These are phyloP conservation scores for Astreopora myriophthalma DNA, from an alignment of 64 coral and sea anemone genomes.

Conservation along the genomic window DNA sequence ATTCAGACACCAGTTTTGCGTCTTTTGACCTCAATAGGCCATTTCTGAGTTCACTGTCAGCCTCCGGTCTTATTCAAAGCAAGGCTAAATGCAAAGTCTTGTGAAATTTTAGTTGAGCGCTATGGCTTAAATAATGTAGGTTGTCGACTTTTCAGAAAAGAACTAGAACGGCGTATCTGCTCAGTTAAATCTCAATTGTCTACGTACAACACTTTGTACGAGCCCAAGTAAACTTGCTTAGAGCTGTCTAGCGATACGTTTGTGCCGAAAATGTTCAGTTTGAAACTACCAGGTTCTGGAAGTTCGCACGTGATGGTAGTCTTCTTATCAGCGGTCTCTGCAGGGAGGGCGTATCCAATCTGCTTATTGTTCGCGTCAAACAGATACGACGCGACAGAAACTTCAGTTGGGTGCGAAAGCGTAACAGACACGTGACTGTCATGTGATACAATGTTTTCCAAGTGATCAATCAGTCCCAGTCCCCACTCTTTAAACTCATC, in stretches of 20 bases:
- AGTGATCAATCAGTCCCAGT: conserved; percentile 67
- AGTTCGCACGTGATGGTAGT: conserved; percentile 61
- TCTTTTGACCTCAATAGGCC: too few relatives aligned
- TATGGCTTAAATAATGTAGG: too few relatives aligned
- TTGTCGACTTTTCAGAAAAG: too few relatives aligned
- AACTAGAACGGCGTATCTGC: too few relatives aligned
- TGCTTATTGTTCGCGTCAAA: conserved; percentile 46
- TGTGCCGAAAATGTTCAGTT: conserved; percentile 67
- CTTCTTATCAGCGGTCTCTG: conserved; percentile 18
- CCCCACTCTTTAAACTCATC: conserved; percentile 72
- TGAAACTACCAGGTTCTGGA: conserved; percentile 66
- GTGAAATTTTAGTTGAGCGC: too few relatives aligned
- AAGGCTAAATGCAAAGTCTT: too few relatives aligned
- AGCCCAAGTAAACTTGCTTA: conserved; percentile 20
- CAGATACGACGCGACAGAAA: conserved; percentile 50
- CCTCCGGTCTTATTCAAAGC: too few relatives aligned
- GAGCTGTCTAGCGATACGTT: neutral
- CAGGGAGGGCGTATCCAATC: conserved; percentile 33
- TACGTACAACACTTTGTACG: conserved; percentile 31
- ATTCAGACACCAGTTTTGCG: too few relatives aligned
- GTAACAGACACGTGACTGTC: conserved; percentile 32
- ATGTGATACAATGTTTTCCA: conserved; percentile 54
- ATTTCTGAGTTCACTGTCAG: too few relatives aligned
- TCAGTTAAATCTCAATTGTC: neutral
- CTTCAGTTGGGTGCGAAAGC: conserved; percentile 30